A percentile compares a stretch with the other conserved stretches of the same genome.
phyloP scores from a whole-genome alignment of 1,140 invertebrate species.

The Lasioglossum albipes region DNA sequence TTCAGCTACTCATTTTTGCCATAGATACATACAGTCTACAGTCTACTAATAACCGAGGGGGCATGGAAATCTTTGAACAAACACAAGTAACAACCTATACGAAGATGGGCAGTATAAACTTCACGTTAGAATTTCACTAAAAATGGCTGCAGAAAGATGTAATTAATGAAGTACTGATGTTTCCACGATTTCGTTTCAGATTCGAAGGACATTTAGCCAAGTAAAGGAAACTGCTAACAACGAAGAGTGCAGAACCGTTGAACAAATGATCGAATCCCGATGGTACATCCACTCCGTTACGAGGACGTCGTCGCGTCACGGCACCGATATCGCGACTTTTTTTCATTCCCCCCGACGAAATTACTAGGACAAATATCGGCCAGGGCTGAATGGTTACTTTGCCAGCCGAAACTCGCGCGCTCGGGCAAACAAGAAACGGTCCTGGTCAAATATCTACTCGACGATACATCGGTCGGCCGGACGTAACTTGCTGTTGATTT shows the following conservation, averaged over 20 bases:
- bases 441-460: constrained; percentile 67
- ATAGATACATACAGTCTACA: too few species aligned
- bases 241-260: constrained; percentile 14
- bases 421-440: constrained; percentile 68
- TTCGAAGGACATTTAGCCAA: background rate
- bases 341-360: constrained; percentile 43
- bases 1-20: too few species aligned
- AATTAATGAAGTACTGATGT: too few species aligned
- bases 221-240: constrained; percentile 10
- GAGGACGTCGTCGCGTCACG: constrained; percentile 21
- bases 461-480: constrained; percentile 51
- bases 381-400: constrained; percentile 54
- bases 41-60: too few species aligned
- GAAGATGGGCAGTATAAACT: too few species aligned
- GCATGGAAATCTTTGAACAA: too few species aligned
- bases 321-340: constrained; percentile 47
- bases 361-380: constrained; percentile 62
- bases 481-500: constrained; percentile 75
- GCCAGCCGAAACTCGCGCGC: constrained; percentile 44
- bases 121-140: too few species aligned
- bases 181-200: background rate
- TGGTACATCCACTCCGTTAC: constrained; percentile 4
- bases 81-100: too few species aligned
- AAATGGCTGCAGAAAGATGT: too few species aligned
- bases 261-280: constrained; percentile 17